phyloP scores from a whole-genome alignment of 1,140 invertebrate species.

The Leptinotarsa texana region DNA sequence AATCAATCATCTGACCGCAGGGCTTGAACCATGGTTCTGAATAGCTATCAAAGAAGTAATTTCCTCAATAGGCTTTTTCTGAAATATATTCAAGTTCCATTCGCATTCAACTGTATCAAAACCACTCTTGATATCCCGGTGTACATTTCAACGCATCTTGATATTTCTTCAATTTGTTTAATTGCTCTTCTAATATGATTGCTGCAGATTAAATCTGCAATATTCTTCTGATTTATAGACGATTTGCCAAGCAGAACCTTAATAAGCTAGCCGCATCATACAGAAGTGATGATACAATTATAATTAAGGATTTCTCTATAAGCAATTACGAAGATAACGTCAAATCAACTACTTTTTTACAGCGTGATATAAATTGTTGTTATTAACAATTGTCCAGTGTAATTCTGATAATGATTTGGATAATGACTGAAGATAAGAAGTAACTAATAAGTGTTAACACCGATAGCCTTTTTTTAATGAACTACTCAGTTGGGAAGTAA shows the following conservation, averaged over 20 bases:
- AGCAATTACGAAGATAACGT: background rate
- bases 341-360: background rate
- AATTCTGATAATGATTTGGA: background rate
- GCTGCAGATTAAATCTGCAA: background rate
- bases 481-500: background rate
- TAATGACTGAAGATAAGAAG: background rate
- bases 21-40: no score
- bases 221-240: background rate
- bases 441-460: background rate
- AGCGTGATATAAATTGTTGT: background rate
- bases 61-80: no score
- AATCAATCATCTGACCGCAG: no score
- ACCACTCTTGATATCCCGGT: no score
- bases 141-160: background rate
- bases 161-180: background rate
- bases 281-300: background rate
- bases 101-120: no score
- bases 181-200: background rate
- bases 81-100: no score
- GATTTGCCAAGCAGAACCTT: conserved; percentile 5
- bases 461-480: background rate
- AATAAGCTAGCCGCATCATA: background rate
- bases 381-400: conserved; percentile 6
- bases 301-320: background rate
- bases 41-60: no score